Evolutionary conservation across 2,797 vertebrate species (phyloP), one percentile per base, ranked within the genome.

Genomic region (Apogon talboti): DNA sequence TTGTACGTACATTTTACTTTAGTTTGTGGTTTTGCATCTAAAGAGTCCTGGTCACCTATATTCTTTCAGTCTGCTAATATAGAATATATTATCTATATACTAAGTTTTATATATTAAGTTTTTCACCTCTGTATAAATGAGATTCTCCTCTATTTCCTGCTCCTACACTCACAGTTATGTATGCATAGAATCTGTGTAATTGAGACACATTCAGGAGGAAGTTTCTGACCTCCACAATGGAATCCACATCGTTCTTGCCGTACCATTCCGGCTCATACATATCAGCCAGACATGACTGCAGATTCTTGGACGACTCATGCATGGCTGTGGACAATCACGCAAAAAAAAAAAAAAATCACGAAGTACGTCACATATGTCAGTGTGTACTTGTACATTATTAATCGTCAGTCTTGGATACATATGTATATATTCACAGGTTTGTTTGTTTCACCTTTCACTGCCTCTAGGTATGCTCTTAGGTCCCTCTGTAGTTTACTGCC

Each of bases 201-300:
- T 60, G 11, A 13, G 57, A 53, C 4, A 49, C n/a, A 54, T 38
- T 21, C 3, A 18, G 46, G 38, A 47, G 63, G 72, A 78, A 10
- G 0, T 11, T 46, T 6, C 94, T 94, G 77, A 99, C 98, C 96
- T 99, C 97, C 16, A 95, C 90, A 8, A 99, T 89, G 77, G 95
- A 96, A 62, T 95, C 95, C 40, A 97, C 94, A 15, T 98, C 95
- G 0, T 96, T 94, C 85, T 95, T 96, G 66, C 96, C 96, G 0
- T 96, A 93, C 98, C 98, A 99, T 0, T 99, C 96, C 0, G 95
- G 94, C 74, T 99, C 98, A 38, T 99, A 99, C 88, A 99, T 96
- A 80, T 99, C 98, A 68, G 94, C 96, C 83, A 99, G 90, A 89
- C 97, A 99, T 5, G 97, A 91, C 0, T 95, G 96, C 74, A 99